These are phyloP conservation scores for Orchesella flavescens DNA, from an alignment of 2,888 invertebrate genomes.

Conservation along the genomic window DNA sequence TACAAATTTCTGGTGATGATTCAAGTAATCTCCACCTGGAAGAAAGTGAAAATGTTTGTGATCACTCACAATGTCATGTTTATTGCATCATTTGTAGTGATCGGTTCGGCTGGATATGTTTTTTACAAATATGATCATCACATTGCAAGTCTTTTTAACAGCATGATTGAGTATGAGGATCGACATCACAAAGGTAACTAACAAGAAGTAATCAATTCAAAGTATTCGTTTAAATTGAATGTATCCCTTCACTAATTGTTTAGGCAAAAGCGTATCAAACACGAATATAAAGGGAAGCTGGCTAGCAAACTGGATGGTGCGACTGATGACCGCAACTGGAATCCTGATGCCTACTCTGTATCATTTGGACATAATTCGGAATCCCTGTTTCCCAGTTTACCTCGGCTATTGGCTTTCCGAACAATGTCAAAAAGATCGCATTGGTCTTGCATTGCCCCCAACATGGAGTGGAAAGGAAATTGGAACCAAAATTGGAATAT, in stretches of 20 bases:
- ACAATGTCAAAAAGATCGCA: background rate
- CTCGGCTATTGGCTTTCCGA: constrained; percentile 4
- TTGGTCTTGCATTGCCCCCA: background rate
- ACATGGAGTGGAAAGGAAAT: constrained; percentile 19
- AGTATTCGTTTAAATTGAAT: background rate
- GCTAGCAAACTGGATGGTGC: background rate
- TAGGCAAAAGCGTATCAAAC: too few relatives aligned
- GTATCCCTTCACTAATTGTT: too few relatives aligned
- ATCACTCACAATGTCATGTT: constrained; percentile 8
- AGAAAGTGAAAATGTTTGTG: background rate
- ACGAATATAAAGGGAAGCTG: background rate
- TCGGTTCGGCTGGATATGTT: background rate
- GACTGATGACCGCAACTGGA: background rate
- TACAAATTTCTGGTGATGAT: background rate
- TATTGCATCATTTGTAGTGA: background rate
- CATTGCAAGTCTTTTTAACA: background rate
- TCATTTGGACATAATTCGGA: constrained; percentile 21
- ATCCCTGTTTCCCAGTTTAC: constrained; percentile 44
- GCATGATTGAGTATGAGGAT: constrained; percentile 4
- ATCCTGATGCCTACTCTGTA: background rate
- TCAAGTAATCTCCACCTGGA: background rate
- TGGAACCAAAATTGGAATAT: background rate
- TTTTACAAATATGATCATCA: background rate
- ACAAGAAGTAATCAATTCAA: background rate
- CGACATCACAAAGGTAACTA: background rate